Evolutionary conservation across 2,888 invertebrate species (phyloP).

Genomic region (Gibbula magus): DNA sequence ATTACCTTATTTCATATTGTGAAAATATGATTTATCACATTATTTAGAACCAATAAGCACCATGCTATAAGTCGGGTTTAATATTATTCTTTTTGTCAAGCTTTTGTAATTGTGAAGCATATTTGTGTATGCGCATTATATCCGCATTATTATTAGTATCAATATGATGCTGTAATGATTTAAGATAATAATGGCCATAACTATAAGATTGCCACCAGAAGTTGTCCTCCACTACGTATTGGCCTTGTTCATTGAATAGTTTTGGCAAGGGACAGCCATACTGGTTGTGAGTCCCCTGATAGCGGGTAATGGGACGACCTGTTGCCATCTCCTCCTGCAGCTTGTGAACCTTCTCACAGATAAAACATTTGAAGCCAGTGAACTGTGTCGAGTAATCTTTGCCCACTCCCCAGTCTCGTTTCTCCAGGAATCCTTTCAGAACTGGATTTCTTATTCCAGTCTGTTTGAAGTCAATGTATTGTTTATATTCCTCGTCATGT

Average conservation of each 20-base stretch:
- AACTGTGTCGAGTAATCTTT: conserved; percentile 35
- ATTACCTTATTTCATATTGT: too few species aligned
- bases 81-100: too few species aligned
- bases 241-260: conserved; percentile 52
- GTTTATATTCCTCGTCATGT: conserved; percentile 62
- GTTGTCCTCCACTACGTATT: conserved; percentile 42
- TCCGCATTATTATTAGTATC: neutral
- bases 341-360: conserved; percentile 61
- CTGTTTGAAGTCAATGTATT: conserved; percentile 58
- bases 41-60: too few species aligned
- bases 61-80: too few species aligned
- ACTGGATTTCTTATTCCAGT: conserved; percentile 54
- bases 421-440: conserved; percentile 46
- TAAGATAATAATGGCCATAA: conserved; percentile 5
- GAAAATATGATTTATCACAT: too few species aligned
- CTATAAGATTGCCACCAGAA: conserved; percentile 34
- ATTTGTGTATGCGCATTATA: neutral
- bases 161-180: conserved; percentile 23
- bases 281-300: conserved; percentile 66
- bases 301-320: conserved; percentile 31
- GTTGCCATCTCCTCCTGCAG: conserved; percentile 50
- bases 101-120: neutral
- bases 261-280: conserved; percentile 78
- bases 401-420: conserved; percentile 53
- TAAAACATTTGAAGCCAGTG: conserved; percentile 66